Evolutionary conservation across 2,113 vertebrate genomes (phyloP), one percentile per base, ranked within the genome.

Genomic region (Thomomys bottae): DNA sequence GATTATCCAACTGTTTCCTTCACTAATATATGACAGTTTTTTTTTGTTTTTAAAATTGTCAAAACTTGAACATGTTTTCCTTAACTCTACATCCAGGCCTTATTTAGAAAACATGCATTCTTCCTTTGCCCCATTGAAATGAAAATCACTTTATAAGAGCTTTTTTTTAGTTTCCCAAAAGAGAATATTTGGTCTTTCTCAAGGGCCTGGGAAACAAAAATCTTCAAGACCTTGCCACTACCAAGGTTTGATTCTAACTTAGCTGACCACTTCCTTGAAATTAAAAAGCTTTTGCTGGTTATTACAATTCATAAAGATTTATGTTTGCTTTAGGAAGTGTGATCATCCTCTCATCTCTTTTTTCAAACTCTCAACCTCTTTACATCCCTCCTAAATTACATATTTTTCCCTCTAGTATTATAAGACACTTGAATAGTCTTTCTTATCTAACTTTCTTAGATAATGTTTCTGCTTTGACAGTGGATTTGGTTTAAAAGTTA

Each of bases 81-180:
- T 30, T 40, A 49, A 79, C 18, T 92, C 32, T 92, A 76, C 9
- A 40, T 3, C 24, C 24, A 7, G 18, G 18, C 12, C 89, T 1
- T 6, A 24, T 87, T 77, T 49, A 54, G 75, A 89, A 88, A 80
- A 32, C 81, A 17, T 59, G 66, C 82, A 40, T 77, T 76, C 1
- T 70, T 95, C 84, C 26, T 84, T 12, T 40, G 17, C 5, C 1
- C 0, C 7, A 36, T 61, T 81, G 72, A 94, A 24, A 70, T 66
- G 15, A 67, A 61, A 88, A 68, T 45, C 28, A 54, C 71, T 34
- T 8, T 45, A 21, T 18, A 59, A 59, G 20, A 18, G 57, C 57
- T 59, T 59, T 15, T 17, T 59, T 59, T 59, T 59, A 17, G 8
- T 70, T 80, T 88, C 17, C 9, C 26, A 42, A 15, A 42, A 23